A percentile compares a stretch with the other conserved stretches of the same genome.
phyloP scores from a whole-genome alignment of 1,140 invertebrate genomes.

The Heliconius nattereri region DNA sequence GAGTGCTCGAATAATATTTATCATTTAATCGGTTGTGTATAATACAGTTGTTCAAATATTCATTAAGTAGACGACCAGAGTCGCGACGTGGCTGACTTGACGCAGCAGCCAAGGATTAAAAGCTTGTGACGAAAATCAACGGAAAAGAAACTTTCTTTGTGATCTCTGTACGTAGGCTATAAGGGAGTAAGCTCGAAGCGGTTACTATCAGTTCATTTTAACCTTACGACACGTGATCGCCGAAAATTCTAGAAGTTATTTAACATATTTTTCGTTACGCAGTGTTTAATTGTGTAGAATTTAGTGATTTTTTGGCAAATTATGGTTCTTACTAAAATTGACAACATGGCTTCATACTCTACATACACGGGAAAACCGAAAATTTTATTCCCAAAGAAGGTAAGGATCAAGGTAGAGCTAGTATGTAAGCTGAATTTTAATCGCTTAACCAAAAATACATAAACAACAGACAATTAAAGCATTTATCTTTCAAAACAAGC shows the following conservation, averaged over 20 bases:
- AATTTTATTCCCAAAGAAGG: slow-evolving; percentile 80
- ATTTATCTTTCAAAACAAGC: slow-evolving; percentile 32
- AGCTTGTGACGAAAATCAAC: slow-evolving; percentile 70
- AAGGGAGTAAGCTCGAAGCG: slow-evolving; percentile 48
- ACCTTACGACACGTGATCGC: slow-evolving; percentile 59
- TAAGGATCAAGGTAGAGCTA: slow-evolving; percentile 48
- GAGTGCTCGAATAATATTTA: slow-evolving; percentile 61
- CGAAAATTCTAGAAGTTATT: slow-evolving; percentile 73
- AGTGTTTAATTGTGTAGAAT: slow-evolving; percentile 61
- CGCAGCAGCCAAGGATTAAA: slow-evolving; percentile 68
- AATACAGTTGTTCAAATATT: slow-evolving; percentile 41
- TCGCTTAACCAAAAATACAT: slow-evolving; percentile 28
- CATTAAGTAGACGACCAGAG: slow-evolving; percentile 42
- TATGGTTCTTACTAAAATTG: slow-evolving; percentile 78
- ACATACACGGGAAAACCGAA: slow-evolving; percentile 79
- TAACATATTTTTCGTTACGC: slow-evolving; percentile 48
- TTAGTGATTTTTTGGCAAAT: slow-evolving; percentile 67
- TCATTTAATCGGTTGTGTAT: slow-evolving; percentile 50
- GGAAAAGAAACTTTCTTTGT: slow-evolving; percentile 70
- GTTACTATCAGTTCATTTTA: slow-evolving; percentile 39
- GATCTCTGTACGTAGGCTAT: slow-evolving; percentile 50
- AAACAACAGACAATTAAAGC: slow-evolving; percentile 28
- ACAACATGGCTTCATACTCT: slow-evolving; percentile 79
- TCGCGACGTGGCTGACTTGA: slow-evolving; percentile 67
- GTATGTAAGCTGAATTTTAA: slow-evolving; percentile 34